Conservation (phyloP, 2,888 invertebrate species). For the Spilarctia lutea region DNA sequence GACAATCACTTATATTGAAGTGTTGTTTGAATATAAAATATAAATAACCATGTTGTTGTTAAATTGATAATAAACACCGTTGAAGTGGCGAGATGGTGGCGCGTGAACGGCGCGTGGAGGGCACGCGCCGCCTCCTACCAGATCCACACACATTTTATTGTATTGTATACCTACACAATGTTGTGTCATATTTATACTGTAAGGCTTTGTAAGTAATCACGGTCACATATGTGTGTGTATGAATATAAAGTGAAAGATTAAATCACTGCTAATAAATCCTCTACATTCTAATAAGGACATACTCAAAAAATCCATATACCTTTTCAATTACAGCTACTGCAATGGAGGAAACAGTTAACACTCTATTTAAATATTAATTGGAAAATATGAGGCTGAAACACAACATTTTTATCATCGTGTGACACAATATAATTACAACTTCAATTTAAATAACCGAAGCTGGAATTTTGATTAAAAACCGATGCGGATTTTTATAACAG, state of each 20-base stretch:
- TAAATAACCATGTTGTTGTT: neutral
- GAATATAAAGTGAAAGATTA: neutral
- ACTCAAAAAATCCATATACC: neutral
- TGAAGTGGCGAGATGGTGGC: conserved; percentile 21
- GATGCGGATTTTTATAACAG: conserved; percentile 80
- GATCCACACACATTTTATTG: conserved; percentile 24
- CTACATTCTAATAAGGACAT: neutral
- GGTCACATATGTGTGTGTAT: neutral
- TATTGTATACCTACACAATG: neutral
- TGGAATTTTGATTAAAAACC: conserved; percentile 83
- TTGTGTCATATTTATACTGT: neutral
- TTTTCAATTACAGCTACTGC: conserved; percentile 6
- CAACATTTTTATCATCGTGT: conserved; percentile 66
- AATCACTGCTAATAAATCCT: neutral
- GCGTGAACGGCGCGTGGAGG: conserved; percentile 60
- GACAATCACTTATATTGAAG: neutral
- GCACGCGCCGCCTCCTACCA: conserved; percentile 55
- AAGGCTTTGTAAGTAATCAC: neutral
- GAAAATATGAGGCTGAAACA: conserved; percentile 52
- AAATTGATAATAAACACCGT: conserved; percentile 9
- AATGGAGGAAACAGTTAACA: conserved; percentile 26
- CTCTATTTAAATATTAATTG: conserved; percentile 62
- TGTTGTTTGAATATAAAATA: neutral
- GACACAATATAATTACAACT: conserved; percentile 76
- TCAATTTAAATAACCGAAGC: conserved; percentile 74